Percentiles rank a stretch among this genome's conserved stretches.
phyloP scores from a whole-genome alignment of 2,888 invertebrate species.

The Enchytraeus crypticus region DNA sequence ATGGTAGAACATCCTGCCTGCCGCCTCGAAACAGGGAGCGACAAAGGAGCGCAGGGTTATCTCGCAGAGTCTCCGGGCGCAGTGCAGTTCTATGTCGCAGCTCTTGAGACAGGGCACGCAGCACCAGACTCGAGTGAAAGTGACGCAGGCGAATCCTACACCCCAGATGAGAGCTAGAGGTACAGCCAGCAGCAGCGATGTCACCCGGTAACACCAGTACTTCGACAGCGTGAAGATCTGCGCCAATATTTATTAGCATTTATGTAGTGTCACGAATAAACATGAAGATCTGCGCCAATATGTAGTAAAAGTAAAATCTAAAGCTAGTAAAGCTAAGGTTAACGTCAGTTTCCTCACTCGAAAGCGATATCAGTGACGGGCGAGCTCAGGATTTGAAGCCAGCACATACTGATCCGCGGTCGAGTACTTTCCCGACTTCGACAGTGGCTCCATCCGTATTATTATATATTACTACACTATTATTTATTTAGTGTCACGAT shows the following conservation, averaged over 20 bases:
- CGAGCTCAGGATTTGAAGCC: too few species aligned
- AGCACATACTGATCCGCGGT: too few species aligned
- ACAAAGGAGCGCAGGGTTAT: slow-evolving; percentile 5
- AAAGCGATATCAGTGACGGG: too few species aligned
- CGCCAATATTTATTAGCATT: background rate
- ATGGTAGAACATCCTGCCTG: slow-evolving; percentile 12
- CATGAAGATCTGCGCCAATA: too few species aligned
- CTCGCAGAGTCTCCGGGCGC: slow-evolving; percentile 11
- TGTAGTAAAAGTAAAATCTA: too few species aligned
- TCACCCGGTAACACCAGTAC: slow-evolving; percentile 33
- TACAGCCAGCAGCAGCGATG: slow-evolving; percentile 30
- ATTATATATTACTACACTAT: too few species aligned
- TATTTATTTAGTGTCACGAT: too few species aligned
- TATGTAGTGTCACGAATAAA: too few species aligned
- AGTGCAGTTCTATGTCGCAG: slow-evolving; percentile 18
- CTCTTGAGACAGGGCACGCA: slow-evolving; percentile 30
- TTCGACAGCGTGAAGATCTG: slow-evolving; percentile 32
- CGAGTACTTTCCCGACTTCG: too few species aligned
- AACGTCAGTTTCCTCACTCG: too few species aligned
- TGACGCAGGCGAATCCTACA: slow-evolving; percentile 32
- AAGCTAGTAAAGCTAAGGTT: too few species aligned
- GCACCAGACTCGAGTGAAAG: slow-evolving; percentile 36
- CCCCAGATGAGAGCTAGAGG: slow-evolving; percentile 35
- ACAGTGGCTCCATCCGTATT: too few species aligned
- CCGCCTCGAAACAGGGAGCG: slow-evolving; percentile 17